A percentile compares a stretch with the other conserved stretches of the same genome.
Conservation (phyloP, 2,888 invertebrate genomes). For the Patella pellucida region DNA sequence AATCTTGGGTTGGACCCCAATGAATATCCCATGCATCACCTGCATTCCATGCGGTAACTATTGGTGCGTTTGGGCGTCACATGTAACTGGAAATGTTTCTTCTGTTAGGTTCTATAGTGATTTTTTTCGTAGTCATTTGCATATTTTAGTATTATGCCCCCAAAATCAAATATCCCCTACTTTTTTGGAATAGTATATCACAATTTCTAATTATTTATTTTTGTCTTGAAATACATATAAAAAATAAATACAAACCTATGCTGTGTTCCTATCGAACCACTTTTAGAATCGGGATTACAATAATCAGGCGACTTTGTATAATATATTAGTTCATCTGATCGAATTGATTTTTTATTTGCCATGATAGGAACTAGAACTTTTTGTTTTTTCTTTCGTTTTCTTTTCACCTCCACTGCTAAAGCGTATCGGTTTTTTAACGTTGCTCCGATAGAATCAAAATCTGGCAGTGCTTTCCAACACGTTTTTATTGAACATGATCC, state of each 20-base stretch:
- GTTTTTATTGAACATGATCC: slow-evolving; percentile 87
- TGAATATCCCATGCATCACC: too few species aligned
- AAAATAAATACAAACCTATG: slow-evolving; percentile 77
- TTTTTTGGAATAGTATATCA: too few species aligned
- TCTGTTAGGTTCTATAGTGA: too few species aligned
- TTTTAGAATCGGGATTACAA: slow-evolving; percentile 81
- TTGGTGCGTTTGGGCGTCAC: too few species aligned
- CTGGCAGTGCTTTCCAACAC: slow-evolving; percentile 83
- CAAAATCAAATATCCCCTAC: too few species aligned
- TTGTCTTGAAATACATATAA: neutral
- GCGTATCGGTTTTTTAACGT: slow-evolving; percentile 77
- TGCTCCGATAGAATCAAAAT: slow-evolving; percentile 73
- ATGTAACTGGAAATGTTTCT: too few species aligned
- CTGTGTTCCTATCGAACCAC: slow-evolving; percentile 83
- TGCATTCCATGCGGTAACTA: too few species aligned
- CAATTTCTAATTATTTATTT: neutral
- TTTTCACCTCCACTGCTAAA: slow-evolving; percentile 67
- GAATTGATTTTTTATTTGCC: slow-evolving; percentile 68
- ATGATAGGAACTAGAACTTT: slow-evolving; percentile 69
- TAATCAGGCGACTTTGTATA: slow-evolving; percentile 87
- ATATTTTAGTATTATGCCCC: too few species aligned
- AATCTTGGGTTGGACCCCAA: too few species aligned
- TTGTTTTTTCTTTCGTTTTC: slow-evolving; percentile 48
- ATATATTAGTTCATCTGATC: slow-evolving; percentile 79
- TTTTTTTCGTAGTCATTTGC: too few species aligned